Percentiles rank a stretch among this genome's conserved stretches.
These are phyloP conservation scores for Coelopa frigida DNA, from an alignment of 1,140 invertebrate genomes.

Conservation along the genomic window DNA sequence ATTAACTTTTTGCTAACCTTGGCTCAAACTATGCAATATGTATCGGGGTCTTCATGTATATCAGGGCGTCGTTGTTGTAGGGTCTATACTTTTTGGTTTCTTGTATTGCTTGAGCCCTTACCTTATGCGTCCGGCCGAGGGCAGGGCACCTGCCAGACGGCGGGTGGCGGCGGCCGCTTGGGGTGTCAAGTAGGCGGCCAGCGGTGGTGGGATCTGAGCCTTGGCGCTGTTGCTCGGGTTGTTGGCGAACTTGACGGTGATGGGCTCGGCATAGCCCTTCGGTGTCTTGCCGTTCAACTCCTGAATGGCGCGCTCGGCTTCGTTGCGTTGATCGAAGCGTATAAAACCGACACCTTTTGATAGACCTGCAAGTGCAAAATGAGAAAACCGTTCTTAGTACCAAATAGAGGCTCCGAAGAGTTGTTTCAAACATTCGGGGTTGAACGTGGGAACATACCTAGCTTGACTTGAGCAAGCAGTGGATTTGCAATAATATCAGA, in stretches of 20 bases:
- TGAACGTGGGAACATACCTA: no score
- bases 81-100: not conserved
- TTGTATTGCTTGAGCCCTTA: slow-evolving; percentile 17
- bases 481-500: not conserved
- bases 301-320: slow-evolving; percentile 54
- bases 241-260: slow-evolving; percentile 56
- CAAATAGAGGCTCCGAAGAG: no score
- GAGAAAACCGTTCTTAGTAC: not conserved
- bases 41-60: no score
- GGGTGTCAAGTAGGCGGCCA: slow-evolving; percentile 49
- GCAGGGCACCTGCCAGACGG: slow-evolving; percentile 35
- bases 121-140: slow-evolving; percentile 41
- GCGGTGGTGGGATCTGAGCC: slow-evolving; percentile 49
- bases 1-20: no score
- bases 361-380: slow-evolving; percentile 39
- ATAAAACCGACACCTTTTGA: slow-evolving; percentile 57
- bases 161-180: slow-evolving; percentile 40
- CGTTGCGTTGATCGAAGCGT: slow-evolving; percentile 54
- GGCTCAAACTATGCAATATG: no score
- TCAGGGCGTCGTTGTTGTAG: no score
- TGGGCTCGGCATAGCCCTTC: slow-evolving; percentile 52
- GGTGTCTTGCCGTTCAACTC: slow-evolving; percentile 55
- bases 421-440: no score
- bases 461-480: no score
- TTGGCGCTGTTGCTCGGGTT: slow-evolving; percentile 56